These are phyloP conservation scores for Limnephilus rhombicus DNA, from an alignment of 2,888 invertebrate species.

Conservation along the genomic window DNA sequence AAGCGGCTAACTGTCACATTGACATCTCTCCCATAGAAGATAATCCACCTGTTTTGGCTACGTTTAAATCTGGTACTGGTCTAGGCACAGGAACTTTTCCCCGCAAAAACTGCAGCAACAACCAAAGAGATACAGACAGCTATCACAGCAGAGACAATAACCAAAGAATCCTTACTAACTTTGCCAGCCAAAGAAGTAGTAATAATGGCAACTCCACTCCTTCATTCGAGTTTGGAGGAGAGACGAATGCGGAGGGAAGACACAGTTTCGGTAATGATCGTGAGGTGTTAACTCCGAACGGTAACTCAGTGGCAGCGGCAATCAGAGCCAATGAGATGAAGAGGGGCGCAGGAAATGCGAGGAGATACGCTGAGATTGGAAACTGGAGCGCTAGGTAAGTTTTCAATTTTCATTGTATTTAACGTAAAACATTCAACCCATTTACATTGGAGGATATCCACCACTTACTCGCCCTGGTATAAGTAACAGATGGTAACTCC, in stretches of 20 bases:
- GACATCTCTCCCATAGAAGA: conserved; percentile 70
- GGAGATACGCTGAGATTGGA: conserved; percentile 80
- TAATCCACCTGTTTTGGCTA: conserved; percentile 74
- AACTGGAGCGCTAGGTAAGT: conserved; percentile 72
- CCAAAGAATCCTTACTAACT: conserved; percentile 49
- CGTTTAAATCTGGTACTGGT: conserved; percentile 75
- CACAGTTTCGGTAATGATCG: conserved; percentile 68
- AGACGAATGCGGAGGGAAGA: not conserved
- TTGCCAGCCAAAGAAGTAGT: conserved; percentile 41
- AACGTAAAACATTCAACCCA: no score
- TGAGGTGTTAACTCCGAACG: conserved; percentile 78
- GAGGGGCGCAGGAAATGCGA: conserved; percentile 77
- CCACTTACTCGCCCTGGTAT: no score
- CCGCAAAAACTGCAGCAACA: conserved; percentile 67
- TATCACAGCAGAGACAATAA: conserved; percentile 16
- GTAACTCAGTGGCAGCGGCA: conserved; percentile 73
- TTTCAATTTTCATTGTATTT: not conserved
- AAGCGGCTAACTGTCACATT: conserved; percentile 70
- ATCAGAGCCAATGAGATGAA: conserved; percentile 78
- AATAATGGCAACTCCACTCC: not conserved
- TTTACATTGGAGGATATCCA: no score
- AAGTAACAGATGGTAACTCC: no score
- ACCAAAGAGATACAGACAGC: conserved; percentile 50
- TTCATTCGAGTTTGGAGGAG: not conserved
- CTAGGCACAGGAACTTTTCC: conserved; percentile 73